phyloP scores from a whole-genome alignment of 2,797 vertebrate species.

The Myiothlypis chrysogaster region DNA sequence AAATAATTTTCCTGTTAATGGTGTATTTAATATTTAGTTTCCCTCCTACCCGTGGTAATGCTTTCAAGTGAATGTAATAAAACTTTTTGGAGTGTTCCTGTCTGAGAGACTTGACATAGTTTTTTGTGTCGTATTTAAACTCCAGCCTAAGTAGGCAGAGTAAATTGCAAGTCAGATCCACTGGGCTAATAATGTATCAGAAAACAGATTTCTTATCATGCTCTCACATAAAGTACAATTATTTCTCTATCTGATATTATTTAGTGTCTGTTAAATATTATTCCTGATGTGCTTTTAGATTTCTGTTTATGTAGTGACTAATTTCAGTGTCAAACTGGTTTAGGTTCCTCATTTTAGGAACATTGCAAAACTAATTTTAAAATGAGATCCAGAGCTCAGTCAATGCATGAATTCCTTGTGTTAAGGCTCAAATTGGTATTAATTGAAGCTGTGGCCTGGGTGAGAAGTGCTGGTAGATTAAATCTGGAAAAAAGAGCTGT shows the following conservation, averaged over 20 bases:
- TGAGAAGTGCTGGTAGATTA: neutral
- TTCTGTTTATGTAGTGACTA: neutral
- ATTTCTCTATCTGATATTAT: neutral
- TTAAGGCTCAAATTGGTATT: neutral
- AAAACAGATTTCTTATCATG: neutral
- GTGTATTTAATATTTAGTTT: constrained; percentile 32
- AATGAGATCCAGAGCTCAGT: neutral
- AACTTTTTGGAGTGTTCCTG: neutral
- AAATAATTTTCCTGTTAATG: constrained; percentile 34
- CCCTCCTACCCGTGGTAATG: neutral
- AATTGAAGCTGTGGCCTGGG: constrained; percentile 8
- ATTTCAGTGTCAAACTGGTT: neutral
- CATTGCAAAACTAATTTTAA: neutral
- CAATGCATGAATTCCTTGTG: neutral
- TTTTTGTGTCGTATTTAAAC: constrained; percentile 3
- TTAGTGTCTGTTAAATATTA: neutral
- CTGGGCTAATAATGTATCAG: neutral
- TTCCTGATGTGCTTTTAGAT: neutral
- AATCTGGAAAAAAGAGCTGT: neutral
- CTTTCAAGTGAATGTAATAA: constrained; percentile 23
- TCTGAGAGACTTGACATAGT: neutral
- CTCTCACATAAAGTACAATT: neutral
- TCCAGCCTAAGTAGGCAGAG: neutral
- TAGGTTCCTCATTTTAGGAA: neutral
- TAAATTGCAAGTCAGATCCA: neutral